These are phyloP conservation scores for Archips xylosteana DNA, from an alignment of 2,888 invertebrate species.

Conservation along the genomic window DNA sequence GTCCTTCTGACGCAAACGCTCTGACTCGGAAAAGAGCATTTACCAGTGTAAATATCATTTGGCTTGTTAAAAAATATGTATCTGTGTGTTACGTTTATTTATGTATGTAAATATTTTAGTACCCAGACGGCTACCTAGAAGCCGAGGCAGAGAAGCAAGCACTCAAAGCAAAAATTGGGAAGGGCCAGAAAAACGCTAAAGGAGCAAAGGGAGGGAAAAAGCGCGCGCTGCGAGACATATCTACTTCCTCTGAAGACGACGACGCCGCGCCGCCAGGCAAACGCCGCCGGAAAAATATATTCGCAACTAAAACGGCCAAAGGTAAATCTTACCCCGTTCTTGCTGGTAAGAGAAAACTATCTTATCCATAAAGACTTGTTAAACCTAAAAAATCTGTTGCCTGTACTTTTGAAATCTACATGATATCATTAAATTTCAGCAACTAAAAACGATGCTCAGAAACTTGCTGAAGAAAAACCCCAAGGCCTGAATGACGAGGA, in stretches of 20 bases:
- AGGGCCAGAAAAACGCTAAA: slow-evolving; percentile 49
- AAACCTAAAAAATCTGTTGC: neutral
- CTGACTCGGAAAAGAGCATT: no score
- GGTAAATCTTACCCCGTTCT: slow-evolving; percentile 35
- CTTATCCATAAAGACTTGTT: no score
- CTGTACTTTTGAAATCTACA: neutral
- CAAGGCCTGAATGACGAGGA: slow-evolving; percentile 65
- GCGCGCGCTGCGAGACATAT: slow-evolving; percentile 58
- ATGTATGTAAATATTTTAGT: slow-evolving; percentile 67
- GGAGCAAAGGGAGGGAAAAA: slow-evolving; percentile 52
- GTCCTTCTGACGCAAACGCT: no score
- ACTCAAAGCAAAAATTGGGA: slow-evolving; percentile 59
- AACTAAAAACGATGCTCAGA: slow-evolving; percentile 48
- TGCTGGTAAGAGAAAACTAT: no score
- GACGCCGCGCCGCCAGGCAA: slow-evolving; percentile 55
- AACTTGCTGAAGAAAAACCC: slow-evolving; percentile 50
- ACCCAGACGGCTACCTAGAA: slow-evolving; percentile 90
- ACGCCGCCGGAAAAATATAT: slow-evolving; percentile 52
- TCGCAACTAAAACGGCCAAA: slow-evolving; percentile 45
- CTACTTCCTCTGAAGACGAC: slow-evolving; percentile 58
- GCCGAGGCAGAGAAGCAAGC: slow-evolving; percentile 84
- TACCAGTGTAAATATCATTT: no score
- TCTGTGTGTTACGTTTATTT: no score
- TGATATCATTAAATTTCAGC: slow-evolving; percentile 13
- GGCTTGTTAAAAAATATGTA: no score